These are phyloP conservation scores for Aplysina aerophoba DNA, from an alignment of 37 sponge, comb jelly and placozoan genomes.

Conservation along the genomic window DNA sequence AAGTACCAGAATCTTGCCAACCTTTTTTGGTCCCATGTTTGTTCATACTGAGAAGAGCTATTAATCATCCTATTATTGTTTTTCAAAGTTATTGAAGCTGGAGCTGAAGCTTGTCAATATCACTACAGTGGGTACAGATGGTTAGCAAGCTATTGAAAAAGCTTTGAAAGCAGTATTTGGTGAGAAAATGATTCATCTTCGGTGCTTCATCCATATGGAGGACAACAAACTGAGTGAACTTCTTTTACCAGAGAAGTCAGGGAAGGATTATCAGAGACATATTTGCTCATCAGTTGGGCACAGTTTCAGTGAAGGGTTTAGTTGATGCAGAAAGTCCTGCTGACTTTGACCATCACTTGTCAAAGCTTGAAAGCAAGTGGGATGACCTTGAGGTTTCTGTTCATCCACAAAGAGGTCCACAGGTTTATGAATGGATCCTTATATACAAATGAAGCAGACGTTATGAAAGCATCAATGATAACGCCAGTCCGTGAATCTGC, in stretches of 20 bases:
- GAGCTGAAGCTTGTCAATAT: background rate
- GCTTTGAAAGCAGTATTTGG: background rate
- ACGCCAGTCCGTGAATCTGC: constrained; percentile 2
- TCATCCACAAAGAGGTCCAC: background rate
- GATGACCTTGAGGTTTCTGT: background rate
- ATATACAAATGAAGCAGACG: constrained; percentile 6
- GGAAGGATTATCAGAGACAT: too few relatives aligned
- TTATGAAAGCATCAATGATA: constrained; percentile 22
- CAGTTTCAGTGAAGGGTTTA: constrained; percentile 18
- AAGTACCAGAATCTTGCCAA: background rate
- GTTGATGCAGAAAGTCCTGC: constrained; percentile 16
- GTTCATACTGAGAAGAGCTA: constrained; percentile 22
- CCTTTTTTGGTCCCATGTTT: constrained; percentile 13
- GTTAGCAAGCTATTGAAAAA: too few relatives aligned
- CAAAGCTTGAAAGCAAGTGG: background rate
- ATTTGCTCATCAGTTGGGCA: constrained; percentile 7
- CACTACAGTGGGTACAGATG: too few relatives aligned
- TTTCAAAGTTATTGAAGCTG: background rate
- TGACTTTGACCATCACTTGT: background rate
- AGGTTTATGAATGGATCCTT: constrained; percentile 20
- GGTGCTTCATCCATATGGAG: too few relatives aligned
- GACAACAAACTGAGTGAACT: background rate
- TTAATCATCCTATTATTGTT: background rate
- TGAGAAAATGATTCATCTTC: background rate
- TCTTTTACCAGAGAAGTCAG: background rate